Conservation (phyloP, 2,113 vertebrate species). For the Shinisaurus crocodilurus region DNA sequence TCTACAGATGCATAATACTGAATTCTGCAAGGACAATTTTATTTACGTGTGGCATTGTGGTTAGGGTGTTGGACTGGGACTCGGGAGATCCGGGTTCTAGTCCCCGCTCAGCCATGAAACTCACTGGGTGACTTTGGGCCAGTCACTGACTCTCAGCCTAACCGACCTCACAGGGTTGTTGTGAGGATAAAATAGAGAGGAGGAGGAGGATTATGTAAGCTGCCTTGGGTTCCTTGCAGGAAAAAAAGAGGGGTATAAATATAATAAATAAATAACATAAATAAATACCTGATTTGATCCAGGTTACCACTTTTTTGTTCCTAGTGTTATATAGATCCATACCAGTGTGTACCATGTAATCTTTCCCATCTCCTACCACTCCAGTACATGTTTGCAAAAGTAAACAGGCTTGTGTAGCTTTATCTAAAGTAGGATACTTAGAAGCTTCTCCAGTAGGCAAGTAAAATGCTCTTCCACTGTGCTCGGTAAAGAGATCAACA, state of each 20-base stretch:
- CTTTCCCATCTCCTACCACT: not conserved
- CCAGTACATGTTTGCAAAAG: slow-evolving; percentile 10
- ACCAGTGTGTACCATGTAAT: slow-evolving; percentile 1
- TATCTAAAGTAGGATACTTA: slow-evolving; percentile 3
- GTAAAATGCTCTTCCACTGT: slow-evolving; percentile 27
- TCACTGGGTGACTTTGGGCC: no score
- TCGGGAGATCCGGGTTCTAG: no score
- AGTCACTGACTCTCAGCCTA: no score
- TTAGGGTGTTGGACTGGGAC: no score
- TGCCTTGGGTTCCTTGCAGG: no score
- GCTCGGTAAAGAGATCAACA: slow-evolving; percentile 11
- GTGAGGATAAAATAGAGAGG: no score
- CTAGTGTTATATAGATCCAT: slow-evolving; percentile 32
- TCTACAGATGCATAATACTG: not conserved
- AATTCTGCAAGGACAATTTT: not conserved
- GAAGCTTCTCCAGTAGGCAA: not conserved
- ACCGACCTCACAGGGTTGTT: no score
- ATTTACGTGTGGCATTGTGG: no score
- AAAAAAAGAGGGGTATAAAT: no score
- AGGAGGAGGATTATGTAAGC: no score
- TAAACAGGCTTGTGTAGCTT: slow-evolving; percentile 28
- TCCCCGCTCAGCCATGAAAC: no score
- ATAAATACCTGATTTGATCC: slow-evolving; percentile 44
- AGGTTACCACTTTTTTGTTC: slow-evolving; percentile 4
- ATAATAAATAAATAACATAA: no score